Evolutionary conservation across 2,797 vertebrate genomes (phyloP).

Genomic region (Anniella stebbinsi): DNA sequence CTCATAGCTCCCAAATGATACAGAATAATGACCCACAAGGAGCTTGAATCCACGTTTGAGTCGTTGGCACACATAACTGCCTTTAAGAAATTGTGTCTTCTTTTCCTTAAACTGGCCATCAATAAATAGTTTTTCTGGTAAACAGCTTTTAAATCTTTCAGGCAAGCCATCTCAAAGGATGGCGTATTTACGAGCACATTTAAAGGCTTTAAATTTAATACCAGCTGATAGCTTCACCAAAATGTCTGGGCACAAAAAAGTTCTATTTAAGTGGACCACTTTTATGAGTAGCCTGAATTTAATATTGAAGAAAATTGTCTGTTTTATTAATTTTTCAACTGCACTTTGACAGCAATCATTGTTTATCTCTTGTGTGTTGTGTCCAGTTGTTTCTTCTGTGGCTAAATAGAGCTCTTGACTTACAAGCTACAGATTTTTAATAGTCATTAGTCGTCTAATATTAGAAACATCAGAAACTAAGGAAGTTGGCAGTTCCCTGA

Average conservation of each 20-base stretch:
- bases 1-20: neutral
- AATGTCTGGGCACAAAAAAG: conserved; percentile 45
- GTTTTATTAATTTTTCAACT: neutral
- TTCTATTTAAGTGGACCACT: conserved; percentile 40
- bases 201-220: conserved; percentile 55
- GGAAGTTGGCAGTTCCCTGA: conserved; percentile 25
- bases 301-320: conserved; percentile 36
- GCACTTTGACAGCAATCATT: neutral
- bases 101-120: conserved; percentile 1
- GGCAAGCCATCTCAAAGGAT: conserved; percentile 49
- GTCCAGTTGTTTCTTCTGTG: neutral
- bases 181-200: conserved; percentile 49
- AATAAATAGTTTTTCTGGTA: conserved; percentile 35
- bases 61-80: conserved; percentile 11
- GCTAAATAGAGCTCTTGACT: neutral
- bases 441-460: neutral
- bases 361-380: neutral
- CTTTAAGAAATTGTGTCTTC: conserved; percentile 24
- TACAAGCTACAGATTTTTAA: conserved; percentile 4
- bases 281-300: conserved; percentile 9
- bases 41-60: conserved; percentile 32
- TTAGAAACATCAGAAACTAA: conserved; percentile 28
- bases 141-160: conserved; percentile 53
- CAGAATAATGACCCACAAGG: conserved; percentile 27
- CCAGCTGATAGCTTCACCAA: conserved; percentile 36